Evolutionary conservation across 2,113 vertebrate species (phyloP), one percentile per base, ranked within the genome.

Genomic region (Boleophthalmus pectinirostris): DNA sequence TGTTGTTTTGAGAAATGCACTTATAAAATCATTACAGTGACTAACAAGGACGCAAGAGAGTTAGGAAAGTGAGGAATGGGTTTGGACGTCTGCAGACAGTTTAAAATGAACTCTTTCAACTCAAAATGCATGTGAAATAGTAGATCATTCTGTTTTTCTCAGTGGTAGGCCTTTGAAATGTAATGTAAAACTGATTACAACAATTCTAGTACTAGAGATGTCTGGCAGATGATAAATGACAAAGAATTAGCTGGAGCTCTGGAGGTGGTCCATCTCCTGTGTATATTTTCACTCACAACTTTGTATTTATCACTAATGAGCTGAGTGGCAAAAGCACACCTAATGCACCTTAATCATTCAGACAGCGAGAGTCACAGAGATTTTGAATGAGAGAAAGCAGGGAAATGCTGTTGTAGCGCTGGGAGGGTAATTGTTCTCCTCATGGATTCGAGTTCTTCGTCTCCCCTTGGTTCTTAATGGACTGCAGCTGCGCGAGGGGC

Each of bases 401-500:
- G 9, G 10, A 6, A 43, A 43, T 43, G 38, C 38, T 43, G 8
- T 10, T 43, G 38, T 43, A 43, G 38, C 23, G 45, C 72, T 20
- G 23, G n/a, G n/a, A 11, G 65, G 46, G 66, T 79, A 43, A 73
- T 76, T 70, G 49, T 53, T 53, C 18, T 38, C 35, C 35, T 43
- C 38, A 43, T 43, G 9, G 38, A 43, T 43, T 43, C 10, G 38
- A 10, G 38, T 53, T 53, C 16, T 2, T 53, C 20, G 53, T 67
- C 69, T 75, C 61, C 74, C 74, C 20, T 61, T 75, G 38, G 73
- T 65, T 24, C 68, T 80, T 70, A 70, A 79, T 78, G 69, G 72
- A 70, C 71, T 72, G 58, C 53, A 71, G 69, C 82, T 75, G 79
- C 54, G 79, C 71, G 70, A 71, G 69, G 58, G 67, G 67, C 49